Percentiles rank a stretch among this genome's conserved stretches.
These are phyloP conservation scores for Aselliscus stoliczkanus DNA, from an alignment of 2,797 vertebrate genomes.

Conservation along the genomic window DNA sequence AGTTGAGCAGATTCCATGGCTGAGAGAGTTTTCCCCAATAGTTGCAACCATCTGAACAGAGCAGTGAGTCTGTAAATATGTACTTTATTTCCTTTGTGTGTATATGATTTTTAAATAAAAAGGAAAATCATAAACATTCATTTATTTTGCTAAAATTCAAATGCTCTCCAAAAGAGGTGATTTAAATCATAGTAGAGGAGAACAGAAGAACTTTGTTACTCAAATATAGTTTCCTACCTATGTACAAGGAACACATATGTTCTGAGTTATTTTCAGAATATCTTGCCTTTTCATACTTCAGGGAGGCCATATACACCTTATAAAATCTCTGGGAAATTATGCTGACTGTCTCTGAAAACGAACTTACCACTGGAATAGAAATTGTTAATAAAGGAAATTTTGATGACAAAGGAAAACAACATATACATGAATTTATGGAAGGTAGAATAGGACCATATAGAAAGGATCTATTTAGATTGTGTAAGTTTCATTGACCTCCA, in stretches of 20 bases:
- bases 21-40: background rate
- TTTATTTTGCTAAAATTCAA: background rate
- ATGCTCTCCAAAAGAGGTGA: background rate
- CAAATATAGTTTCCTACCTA: background rate
- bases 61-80: background rate
- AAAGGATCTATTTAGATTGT: background rate
- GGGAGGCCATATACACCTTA: background rate
- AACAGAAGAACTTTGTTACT: background rate
- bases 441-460: background rate
- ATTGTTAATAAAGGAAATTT: background rate
- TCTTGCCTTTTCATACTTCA: background rate
- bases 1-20: background rate
- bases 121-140: background rate
- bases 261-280: background rate
- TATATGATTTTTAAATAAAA: slow-evolving; percentile 5
- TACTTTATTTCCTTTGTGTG: background rate
- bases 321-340: background rate
- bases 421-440: background rate
- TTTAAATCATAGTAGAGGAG: background rate
- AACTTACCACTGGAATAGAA: background rate
- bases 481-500: background rate
- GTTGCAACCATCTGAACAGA: background rate
- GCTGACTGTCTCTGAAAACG: slow-evolving; percentile 28
- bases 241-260: background rate
- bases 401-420: background rate